Conservation (phyloP, 2,888 invertebrate species). For the Entomobrya proxima region DNA sequence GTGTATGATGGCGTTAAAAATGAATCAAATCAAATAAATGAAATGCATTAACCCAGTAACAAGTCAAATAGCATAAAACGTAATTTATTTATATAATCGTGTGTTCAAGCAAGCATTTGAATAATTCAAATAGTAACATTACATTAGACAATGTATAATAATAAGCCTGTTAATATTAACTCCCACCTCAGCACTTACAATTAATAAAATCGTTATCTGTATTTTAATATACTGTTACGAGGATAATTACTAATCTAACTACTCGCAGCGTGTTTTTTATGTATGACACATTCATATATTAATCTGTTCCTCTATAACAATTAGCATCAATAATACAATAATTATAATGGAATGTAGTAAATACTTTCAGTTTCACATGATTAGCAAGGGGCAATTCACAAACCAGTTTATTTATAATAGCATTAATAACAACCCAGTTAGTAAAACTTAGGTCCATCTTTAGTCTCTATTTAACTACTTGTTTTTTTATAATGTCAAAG, state of each 20-base stretch:
- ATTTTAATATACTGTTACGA: background rate
- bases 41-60: background rate
- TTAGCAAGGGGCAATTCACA: slow-evolving; percentile 65
- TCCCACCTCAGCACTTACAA: background rate
- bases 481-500: slow-evolving; percentile 5
- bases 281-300: slow-evolving; percentile 14
- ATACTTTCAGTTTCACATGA: slow-evolving; percentile 67
- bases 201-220: background rate
- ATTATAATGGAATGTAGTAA: slow-evolving; percentile 61
- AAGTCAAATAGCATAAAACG: slow-evolving; percentile 25
- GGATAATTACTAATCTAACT: background rate
- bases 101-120: slow-evolving; percentile 56
- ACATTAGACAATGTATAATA: background rate
- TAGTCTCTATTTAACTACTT: background rate
- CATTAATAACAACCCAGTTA: slow-evolving; percentile 16
- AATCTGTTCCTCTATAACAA: slow-evolving; percentile 12
- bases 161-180: slow-evolving; percentile 3
- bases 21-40: background rate
- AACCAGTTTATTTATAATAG: slow-evolving; percentile 46
- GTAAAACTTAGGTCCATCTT: slow-evolving; percentile 8
- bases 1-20: background rate
- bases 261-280: background rate
- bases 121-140: background rate
- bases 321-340: too few species aligned
- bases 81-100: slow-evolving; percentile 48